phyloP scores from a whole-genome alignment of 2,888 invertebrate genomes.

The Cybosia mesomella region DNA sequence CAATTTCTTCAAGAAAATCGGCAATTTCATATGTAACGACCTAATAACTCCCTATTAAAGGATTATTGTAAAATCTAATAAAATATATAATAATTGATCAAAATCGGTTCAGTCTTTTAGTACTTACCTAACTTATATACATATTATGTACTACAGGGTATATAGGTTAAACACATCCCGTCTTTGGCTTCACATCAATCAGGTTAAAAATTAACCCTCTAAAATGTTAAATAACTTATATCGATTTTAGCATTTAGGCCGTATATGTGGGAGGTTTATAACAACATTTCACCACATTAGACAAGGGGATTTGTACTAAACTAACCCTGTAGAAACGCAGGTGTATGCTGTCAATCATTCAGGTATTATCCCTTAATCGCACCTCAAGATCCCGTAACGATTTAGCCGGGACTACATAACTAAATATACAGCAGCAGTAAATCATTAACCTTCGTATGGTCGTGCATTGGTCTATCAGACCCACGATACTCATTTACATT shows the following conservation, averaged over 20 bases:
- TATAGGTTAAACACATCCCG: too few species aligned
- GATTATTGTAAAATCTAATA: too few species aligned
- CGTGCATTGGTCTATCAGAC: background rate
- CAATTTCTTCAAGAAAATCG: too few species aligned
- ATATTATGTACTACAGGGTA: too few species aligned
- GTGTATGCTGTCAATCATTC: slow-evolving; percentile 10
- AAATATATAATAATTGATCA: too few species aligned
- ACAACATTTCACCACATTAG: slow-evolving; percentile 1
- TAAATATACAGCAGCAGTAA: background rate
- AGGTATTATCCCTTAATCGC: slow-evolving; percentile 10
- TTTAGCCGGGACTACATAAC: background rate
- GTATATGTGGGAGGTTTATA: background rate
- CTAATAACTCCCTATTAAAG: too few species aligned
- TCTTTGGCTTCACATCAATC: too few species aligned
- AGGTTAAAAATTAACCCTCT: too few species aligned
- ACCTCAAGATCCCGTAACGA: slow-evolving; percentile 3
- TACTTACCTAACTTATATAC: too few species aligned
- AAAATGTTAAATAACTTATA: background rate
- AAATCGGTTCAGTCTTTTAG: too few species aligned
- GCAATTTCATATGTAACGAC: too few species aligned
- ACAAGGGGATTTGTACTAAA: background rate
- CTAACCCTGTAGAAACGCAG: background rate
- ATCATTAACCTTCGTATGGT: background rate
- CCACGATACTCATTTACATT: background rate
- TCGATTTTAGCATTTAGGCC: background rate